Evolutionary conservation across 2,888 invertebrate species (phyloP), one percentile per base, ranked within the genome.

Genomic region (Mellilla xanthometata): DNA sequence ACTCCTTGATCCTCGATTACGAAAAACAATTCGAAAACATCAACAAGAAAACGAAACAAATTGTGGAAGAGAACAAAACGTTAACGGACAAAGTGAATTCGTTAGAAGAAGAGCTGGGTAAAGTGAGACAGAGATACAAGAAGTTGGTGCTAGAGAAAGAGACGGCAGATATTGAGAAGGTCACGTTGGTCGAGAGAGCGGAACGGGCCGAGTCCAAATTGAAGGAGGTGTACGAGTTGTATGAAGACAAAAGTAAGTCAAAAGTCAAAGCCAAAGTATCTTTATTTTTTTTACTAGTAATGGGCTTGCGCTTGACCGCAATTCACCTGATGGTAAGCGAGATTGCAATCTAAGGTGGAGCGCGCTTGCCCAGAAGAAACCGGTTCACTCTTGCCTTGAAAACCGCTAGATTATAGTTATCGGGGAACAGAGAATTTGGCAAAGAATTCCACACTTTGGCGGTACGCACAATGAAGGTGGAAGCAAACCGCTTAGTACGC

Each of bases 171-270:
- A 82, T 88, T 38, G 90, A 90, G 57, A 86, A 68, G 56, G 72
- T 74, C n/a, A 79, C 91, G 12, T 64, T 94, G 52, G 77, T 87
- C 6, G 93, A 94, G 55, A 92, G 95, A 59, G 92, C 93, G 0
- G 92, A 93, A 44, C 76, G 93, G 39, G 93, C 94, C 10, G 95
- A 94, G 69, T 92, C 92, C 36, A 95, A 95, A 62, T 75, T 95
- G 40, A 93, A 94, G 40, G 94, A 95, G 62, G 92, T 95, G 9
- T 92, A 94, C 67, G 92, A 93, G 32, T 83, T 93, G 54, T 95
- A 95, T 72, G 95, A 95, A 62, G 92, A 93, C 63, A 95, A 95
- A 79, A 92, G 93, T 89, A 77, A 90, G 81, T 80, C n/a, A n/a
- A n/a, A n/a, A n/a, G n/a, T n/a, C n/a, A n/a, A n/a, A n/a, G n/a